Evolutionary conservation across 1,140 invertebrate species (phyloP), one percentile per base, ranked within the genome.

Genomic region (Drosophila kikkawai): DNA sequence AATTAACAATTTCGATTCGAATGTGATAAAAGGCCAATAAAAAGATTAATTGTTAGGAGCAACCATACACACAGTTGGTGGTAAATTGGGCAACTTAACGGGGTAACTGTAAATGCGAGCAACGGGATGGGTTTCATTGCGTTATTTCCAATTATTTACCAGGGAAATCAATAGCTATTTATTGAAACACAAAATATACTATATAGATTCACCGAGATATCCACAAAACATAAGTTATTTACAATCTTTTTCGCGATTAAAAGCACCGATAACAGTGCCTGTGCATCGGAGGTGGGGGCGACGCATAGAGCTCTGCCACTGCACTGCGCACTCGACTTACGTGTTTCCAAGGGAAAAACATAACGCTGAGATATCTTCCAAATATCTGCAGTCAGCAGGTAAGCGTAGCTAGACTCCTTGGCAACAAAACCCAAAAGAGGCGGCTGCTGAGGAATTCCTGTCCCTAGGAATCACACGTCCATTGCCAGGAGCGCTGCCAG

Each of bases 271-370:
- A 53, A 48, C 47, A 32, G 2, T 51, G n/a, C 0, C n/a, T n/a
- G 15, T n/a, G 12, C 3, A 7, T 6, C 5, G 50, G n/a, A 5
- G 11, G 29, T 17, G 48, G 29, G 9, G 41, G 26, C 15, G 11
- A 6, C 22, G 22, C 26, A 63, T 12, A 42, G 13, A 42, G 13
- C 26, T 15, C 8, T 15, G 15, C 15, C 44, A 22, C 26, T 75
- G 80, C 67, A 41, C 50, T 87, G 83, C 84, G 84, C 84, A 48
- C 44, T 57, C 42, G 57, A 88, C 83, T 83, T 88, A 88, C 84
- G 67, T 66, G 15, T 74, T 74, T 78, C 47, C 11, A 63, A 13
- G 13, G n/a, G 9, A 13, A 36, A 17, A 68, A 17, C 63, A 26
- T 45, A 12, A 11, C 61, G n/a, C 22, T n/a, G 37, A 7, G 8